Evolutionary conservation across 2,888 invertebrate genomes (phyloP), one percentile per base, ranked within the genome.

Genomic region (Gibbula magus): DNA sequence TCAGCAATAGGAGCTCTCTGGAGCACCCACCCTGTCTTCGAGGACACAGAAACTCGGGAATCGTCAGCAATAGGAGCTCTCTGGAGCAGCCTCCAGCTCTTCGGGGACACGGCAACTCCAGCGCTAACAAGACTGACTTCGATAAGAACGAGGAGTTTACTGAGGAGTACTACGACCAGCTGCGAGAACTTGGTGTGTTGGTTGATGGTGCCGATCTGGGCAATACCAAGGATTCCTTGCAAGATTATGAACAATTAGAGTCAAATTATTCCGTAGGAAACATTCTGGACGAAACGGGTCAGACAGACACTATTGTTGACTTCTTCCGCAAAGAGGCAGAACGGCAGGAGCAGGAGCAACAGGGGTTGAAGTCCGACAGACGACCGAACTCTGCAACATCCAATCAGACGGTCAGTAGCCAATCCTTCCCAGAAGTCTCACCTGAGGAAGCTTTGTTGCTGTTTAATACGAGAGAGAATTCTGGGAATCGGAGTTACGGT

Each of bases 211-310:
- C 83, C 7, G 84, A 86, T 52, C 74, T 86, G n/a, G 83, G 82
- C 25, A 78, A 86, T 67, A 83, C 85, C 7, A 85, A 88, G 51
- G 86, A 89, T 54, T 91, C 91, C 0, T 81, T 90, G 45, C 84
- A 86, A 51, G 91, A 91, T 75, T 90, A 90, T 85, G 91, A 91
- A 56, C 85, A 85, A 7, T 78, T 89, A 53, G 90, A 91, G 67
- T 82, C 82, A 20, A 83, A 86, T 67, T 83, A 86, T 75, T 85
- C 87, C 2, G 75, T 29, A 76, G 75, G 56, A 78, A 70, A 51
- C 77, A 75, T 32, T 56, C 77, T 52, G 5, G 75, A 75, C 32
- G 52, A 75, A 3, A 54, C 52, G 7, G 75, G 29, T 8, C 52
- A 75, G 32, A 35, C 75, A 0, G 53, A 75, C 75, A 75, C 75